A percentile compares a stretch with the other conserved stretches of the same genome.
phyloP scores from a whole-genome alignment of 2,113 vertebrate genomes.

The Balaenoptera acutorostrata region DNA sequence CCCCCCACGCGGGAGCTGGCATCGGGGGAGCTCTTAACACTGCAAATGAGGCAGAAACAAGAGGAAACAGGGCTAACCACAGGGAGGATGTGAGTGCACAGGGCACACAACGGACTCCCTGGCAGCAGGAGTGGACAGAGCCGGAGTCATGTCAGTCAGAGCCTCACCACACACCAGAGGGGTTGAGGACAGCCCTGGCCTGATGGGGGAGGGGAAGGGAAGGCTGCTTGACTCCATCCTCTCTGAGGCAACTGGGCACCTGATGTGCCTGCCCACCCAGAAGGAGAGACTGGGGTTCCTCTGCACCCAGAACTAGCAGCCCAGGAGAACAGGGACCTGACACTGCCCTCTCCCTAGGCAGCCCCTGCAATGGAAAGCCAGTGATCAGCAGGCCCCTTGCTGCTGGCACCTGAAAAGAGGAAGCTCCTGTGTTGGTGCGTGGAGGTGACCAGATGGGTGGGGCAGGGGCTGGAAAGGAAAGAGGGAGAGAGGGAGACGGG shows the following conservation, averaged over 20 bases:
- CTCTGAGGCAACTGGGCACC: not conserved
- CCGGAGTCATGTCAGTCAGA: too few species aligned
- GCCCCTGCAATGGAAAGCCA: not conserved
- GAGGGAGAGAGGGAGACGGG: not conserved
- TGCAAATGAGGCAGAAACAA: constrained; percentile 23
- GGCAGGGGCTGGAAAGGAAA: not conserved
- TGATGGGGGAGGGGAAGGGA: not conserved
- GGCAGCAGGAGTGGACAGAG: not conserved
- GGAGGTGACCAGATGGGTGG: not conserved
- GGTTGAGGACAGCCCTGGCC: not conserved
- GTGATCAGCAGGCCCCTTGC: not conserved
- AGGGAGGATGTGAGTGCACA: not conserved
- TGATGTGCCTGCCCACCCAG: not conserved
- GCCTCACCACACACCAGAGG: too few species aligned
- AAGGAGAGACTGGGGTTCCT: not conserved
- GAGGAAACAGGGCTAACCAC: not conserved
- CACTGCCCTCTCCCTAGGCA: not conserved
- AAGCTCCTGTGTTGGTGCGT: not conserved
- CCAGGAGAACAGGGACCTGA: not conserved
- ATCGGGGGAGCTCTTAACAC: not conserved
- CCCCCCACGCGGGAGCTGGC: fast-evolving
- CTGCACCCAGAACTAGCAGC: not conserved
- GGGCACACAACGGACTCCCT: not conserved
- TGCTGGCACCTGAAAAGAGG: constrained; percentile 1
- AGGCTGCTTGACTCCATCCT: not conserved